Evolutionary conservation across 2,888 invertebrate species (phyloP), one percentile per base, ranked within the genome.

Genomic region (Tolmerus cingulatus): DNA sequence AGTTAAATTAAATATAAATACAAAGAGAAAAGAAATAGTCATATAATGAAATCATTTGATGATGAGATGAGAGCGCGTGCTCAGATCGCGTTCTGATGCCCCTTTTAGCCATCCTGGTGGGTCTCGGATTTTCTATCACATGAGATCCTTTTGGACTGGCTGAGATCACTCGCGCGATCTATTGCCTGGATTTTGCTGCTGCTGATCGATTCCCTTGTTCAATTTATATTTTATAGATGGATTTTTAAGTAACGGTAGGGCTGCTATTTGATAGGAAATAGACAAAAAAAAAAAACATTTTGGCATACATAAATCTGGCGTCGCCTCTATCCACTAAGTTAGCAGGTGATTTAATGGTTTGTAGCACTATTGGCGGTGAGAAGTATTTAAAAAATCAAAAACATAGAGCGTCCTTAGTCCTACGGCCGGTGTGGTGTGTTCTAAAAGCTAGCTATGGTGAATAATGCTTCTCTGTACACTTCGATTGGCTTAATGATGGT

Each of bases 401-500:
- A 43, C 43, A 43, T 43, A 43, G 82, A 77, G 74, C 74, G 66
- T 74, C 66, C 86, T 87, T 87, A 87, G 19, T 78, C 34, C 86
- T 87, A 87, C 86, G 86, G 86, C 86, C 79, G 57, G 57, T 74
- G 79, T 86, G 55, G 55, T 66, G 66, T 66, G 4, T 66, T 78
- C 79, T 87, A 87, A 37, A 79, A 55, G 86, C 86, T 87, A 87
- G 55, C 37, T 57, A 78, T 34, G 34, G 23, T 51, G 77, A 34
- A 37, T 27, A 74, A 46, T 85, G 30, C 46, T 43, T 85, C 43
- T 74, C 66, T 85, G 74, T 43, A 85, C 40, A 85, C 27, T 30
- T 55, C 2, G 19, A 40, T 79, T 86, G 66, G n/a, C 46, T 88
- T 89, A 89, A 76, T 89, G 89, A 66, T 90, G 91, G 23, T 89